Evolutionary conservation across 2,888 invertebrate genomes (phyloP), one percentile per base, ranked within the genome.

Genomic region (Brenthis hecate): DNA sequence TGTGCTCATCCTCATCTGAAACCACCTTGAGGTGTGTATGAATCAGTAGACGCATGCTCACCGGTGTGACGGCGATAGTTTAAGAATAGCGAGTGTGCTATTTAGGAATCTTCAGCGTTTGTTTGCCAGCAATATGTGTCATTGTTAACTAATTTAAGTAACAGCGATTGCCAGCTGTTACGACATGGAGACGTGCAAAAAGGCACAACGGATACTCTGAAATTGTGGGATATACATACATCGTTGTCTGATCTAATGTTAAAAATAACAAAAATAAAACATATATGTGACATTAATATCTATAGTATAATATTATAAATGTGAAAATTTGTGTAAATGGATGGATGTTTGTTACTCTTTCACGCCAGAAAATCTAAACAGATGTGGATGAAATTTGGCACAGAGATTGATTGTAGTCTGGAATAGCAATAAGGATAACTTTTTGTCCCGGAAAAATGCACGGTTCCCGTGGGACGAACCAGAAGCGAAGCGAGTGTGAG

Each of bases 141-240:
- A 92, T 92, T 92, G 92, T 92, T 92, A 92, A 92, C 92, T 92
- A 92, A 92, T 91, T 91, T 91, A 88, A 92, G 92, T 90, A 89
- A 90, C 91, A 82, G 76, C 86, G 83, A 82, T 84, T 88, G 92
- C 92, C 92, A 92, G 91, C 83, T 86, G 86, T 92, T 92, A 89
- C 92, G 87, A 89, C 87, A 91, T 77, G 73, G 63, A 74, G 75
- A 78, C 76, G 78, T 78, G 80, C 83, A 80, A 77, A 61, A 77
- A 77, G 74, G 78, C 78, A 78, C 77, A 78, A 76, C 76, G 78
- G 79, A 79, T 48, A 81, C 80, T 82, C 80, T 80, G 78, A 83
- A 83, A 73, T 75, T 36, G 50, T 53, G 53, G 19, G 28, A 48
- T 47, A 28, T 28, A 28, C 23, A 23, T 23, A 32, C 54, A 16